These are phyloP conservation scores for Pachycephus smyrnensis DNA, from an alignment of 2,888 invertebrate genomes.

Conservation along the genomic window DNA sequence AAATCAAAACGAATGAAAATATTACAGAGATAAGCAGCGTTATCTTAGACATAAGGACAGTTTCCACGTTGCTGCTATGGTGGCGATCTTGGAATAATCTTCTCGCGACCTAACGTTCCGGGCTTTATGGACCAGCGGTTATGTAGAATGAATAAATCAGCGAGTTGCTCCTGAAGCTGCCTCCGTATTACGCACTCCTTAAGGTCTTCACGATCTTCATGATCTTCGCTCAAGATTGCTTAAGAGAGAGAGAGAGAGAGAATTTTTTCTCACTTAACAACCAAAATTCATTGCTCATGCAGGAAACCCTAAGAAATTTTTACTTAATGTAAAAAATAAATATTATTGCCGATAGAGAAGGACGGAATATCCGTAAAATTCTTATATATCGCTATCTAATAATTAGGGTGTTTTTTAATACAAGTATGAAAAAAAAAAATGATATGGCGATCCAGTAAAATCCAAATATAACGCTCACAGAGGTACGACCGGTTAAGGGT, in stretches of 20 bases:
- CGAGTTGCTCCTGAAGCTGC: conserved; percentile 38
- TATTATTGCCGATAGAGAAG: neutral
- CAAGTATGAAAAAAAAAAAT: neutral
- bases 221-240: neutral
- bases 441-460: neutral
- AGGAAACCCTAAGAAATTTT: neutral
- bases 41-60: neutral
- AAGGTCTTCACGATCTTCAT: conserved; percentile 19
- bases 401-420: neutral
- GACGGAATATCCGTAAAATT: neutral
- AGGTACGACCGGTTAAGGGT: conserved; percentile 5
- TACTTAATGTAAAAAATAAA: neutral
- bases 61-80: neutral
- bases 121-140: conserved; percentile 51
- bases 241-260: neutral
- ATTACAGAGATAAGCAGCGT: too few relatives aligned
- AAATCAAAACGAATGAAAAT: too few relatives aligned
- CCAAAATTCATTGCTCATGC: neutral
- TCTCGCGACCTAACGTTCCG: conserved; percentile 23
- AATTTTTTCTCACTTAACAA: neutral
- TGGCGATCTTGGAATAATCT: neutral
- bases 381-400: neutral
- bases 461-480: neutral
- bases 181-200: conserved; percentile 39
- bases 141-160: conserved; percentile 52